Base-by-base conservation (phyloP, 2,113 vertebrate species). In the Seriola dumerili region DNA sequence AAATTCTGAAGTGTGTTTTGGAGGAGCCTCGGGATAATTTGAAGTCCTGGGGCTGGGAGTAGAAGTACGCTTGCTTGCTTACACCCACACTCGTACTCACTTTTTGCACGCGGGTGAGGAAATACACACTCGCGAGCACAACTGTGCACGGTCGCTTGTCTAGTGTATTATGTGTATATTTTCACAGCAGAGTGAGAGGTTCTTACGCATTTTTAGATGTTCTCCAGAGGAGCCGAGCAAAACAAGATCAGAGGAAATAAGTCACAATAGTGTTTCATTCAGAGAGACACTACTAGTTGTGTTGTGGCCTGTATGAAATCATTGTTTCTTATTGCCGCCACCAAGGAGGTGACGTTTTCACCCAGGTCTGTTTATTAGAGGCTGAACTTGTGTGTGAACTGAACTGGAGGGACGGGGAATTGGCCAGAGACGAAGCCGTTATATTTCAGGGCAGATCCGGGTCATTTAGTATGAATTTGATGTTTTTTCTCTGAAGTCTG, bases 1-100 rank as follows among this genome's bases (percentile, higher is more conserved):
- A 90, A 90, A 91, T 86, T 87, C 25, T 90, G 90, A 89, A 92
- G 91, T 92, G 91, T 92, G 88, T 87, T 91, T 89, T 91, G 85
- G 86, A 92, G 90, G 87, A 89, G 92, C 87, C 87, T 79, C 32
- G 57, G 90, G 91, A 91, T 89, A 76, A 86, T 92, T 90, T 89
- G 79, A 89, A 89, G 90, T 91, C 86, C 86, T 78, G 80, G 66
- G 86, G 86, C 89, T 84, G 77, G 29, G 81, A 85, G 85, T 61
- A 38, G 87, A 78, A 86, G 82, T 63, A 9, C 66, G 46, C 71
- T 78, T 8, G n/a, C 84, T 78, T 8, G 72, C 85, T 81, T 52
- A 77, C 83, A 76, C 86, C 48, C 85, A 72, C 86, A 67, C 72
- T 16, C 44, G 13, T n/a, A 72, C 65, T 42, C 9, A 55, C 77